phyloP scores from a whole-genome alignment of 2,797 vertebrate species.

The Argyrosomus regius region DNA sequence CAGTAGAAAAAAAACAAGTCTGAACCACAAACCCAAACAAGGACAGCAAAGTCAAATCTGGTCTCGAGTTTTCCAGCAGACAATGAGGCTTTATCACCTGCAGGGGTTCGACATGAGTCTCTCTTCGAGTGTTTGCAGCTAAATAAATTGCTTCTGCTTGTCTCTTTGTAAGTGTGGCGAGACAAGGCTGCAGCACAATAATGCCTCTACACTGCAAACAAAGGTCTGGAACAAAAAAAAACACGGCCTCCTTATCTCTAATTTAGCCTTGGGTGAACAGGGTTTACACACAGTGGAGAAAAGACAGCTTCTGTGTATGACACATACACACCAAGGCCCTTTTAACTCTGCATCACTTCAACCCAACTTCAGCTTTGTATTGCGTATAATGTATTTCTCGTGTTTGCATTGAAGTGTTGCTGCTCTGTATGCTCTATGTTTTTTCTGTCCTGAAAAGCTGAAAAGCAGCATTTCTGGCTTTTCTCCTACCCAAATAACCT shows the following conservation, averaged over 20 bases:
- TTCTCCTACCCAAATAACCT: constrained; percentile 49
- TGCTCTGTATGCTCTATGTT: constrained; percentile 1
- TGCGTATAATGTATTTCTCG: constrained; percentile 36
- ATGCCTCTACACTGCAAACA: constrained; percentile 61
- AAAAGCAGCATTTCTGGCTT: constrained; percentile 51
- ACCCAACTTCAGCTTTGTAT: constrained; percentile 53
- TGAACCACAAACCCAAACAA: not conserved
- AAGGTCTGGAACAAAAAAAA: constrained; percentile 35
- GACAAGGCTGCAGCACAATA: constrained; percentile 69
- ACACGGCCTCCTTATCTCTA: constrained; percentile 50
- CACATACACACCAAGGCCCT: constrained; percentile 42
- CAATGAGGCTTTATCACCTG: constrained; percentile 44
- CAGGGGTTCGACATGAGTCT: constrained; percentile 40
- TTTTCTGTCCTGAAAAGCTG: constrained; percentile 29
- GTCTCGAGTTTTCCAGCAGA: constrained; percentile 33
- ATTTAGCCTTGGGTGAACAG: constrained; percentile 69
- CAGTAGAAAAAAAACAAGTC: not conserved
- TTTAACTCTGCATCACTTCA: constrained; percentile 41
- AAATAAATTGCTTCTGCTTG: constrained; percentile 66
- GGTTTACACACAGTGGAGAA: constrained; percentile 49
- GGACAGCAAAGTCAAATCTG: not conserved
- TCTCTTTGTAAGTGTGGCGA: constrained; percentile 57
- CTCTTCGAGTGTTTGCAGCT: constrained; percentile 45
- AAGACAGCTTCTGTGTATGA: constrained; percentile 39
- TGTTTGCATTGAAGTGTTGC: constrained; percentile 36